Conservation (phyloP, 2,797 vertebrate species). For the Siniperca obscura region DNA sequence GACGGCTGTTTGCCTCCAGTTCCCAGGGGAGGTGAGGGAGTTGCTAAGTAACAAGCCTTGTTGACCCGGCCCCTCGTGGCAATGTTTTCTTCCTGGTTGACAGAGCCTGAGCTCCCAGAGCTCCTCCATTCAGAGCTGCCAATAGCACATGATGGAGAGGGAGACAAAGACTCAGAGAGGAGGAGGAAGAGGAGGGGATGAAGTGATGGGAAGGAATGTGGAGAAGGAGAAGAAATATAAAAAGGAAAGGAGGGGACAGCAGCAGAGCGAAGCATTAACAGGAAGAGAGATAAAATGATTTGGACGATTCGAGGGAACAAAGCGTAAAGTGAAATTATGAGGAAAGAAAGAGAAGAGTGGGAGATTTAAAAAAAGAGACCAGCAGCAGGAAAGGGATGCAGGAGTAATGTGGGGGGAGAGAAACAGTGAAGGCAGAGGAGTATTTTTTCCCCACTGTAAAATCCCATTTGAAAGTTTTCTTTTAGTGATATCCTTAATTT, state of each 20-base stretch:
- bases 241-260: conserved; percentile 25
- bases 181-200: conserved; percentile 2
- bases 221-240: conserved; percentile 22
- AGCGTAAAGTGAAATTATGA: conserved; percentile 15
- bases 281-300: neutral
- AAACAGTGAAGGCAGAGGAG: neutral
- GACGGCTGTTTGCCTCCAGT: conserved; percentile 38
- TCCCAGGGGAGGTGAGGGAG: conserved; percentile 69
- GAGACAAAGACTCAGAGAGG: conserved; percentile 32
- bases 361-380: neutral
- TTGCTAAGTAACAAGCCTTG: conserved; percentile 82
- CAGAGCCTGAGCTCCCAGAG: conserved; percentile 61
- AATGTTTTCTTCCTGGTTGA: conserved; percentile 74
- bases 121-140: conserved; percentile 69
- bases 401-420: neutral
- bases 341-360: neutral
- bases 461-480: neutral
- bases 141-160: conserved; percentile 61
- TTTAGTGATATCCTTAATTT: neutral
- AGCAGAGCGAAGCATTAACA: conserved; percentile 1
- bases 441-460: neutral
- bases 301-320: conserved; percentile 24
- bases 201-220: conserved; percentile 43
- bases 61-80: conserved; percentile 80
- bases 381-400: neutral